These are phyloP conservation scores for Ophiodon elongatus DNA, from an alignment of 2,113 vertebrate genomes.

Conservation along the genomic window DNA sequence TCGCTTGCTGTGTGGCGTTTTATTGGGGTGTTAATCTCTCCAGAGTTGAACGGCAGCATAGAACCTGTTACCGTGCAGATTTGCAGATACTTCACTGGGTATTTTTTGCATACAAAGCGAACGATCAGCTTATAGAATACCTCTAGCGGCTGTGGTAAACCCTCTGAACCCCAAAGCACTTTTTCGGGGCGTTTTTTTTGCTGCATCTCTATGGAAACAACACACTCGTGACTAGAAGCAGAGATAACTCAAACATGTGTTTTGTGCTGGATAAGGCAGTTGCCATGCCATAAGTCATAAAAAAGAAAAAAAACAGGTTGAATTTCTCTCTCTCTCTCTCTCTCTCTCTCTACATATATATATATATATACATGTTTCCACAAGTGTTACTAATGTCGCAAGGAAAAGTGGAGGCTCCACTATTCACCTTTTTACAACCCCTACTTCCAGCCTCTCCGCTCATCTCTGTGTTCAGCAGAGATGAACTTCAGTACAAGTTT, in stretches of 20 bases:
- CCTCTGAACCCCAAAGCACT: not conserved
- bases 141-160: not conserved
- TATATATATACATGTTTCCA: no score
- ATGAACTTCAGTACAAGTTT: not conserved
- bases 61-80: slow-evolving; percentile 27
- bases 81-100: not conserved
- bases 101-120: not conserved
- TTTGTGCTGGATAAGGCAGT: not conserved
- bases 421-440: not conserved
- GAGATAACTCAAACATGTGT: not conserved
- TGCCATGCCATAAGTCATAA: not conserved
- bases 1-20: slow-evolving; percentile 41
- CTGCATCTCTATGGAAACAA: not conserved
- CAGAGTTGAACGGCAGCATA: slow-evolving; percentile 43
- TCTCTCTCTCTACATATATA: no score
- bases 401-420: not conserved
- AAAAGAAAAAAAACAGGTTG: no score
- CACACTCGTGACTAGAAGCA: not conserved
- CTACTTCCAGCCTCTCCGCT: not conserved
- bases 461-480: not conserved
- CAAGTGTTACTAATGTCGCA: not conserved
- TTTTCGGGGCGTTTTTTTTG: not conserved
- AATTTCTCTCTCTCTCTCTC: no score
- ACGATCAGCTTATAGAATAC: not conserved
- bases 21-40: slow-evolving; percentile 61